Evolutionary conservation across 2,113 vertebrate genomes (phyloP).

Genomic region (Pitta sordida): DNA sequence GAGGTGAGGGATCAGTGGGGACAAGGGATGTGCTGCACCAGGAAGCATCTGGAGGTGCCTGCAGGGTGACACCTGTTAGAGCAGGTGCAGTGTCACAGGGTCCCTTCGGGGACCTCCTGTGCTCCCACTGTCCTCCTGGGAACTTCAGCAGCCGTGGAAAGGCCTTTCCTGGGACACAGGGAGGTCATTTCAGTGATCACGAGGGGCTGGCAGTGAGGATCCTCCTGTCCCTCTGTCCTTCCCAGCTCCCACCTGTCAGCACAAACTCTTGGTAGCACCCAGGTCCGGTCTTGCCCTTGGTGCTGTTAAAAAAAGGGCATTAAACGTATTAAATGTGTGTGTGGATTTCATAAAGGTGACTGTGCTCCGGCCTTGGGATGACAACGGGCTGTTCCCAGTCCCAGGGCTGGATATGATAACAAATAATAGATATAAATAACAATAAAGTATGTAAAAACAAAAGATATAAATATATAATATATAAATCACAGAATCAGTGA

Average conservation of each 20-base stretch:
- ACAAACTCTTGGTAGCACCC: neutral
- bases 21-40: too few species aligned
- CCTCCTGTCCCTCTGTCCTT: neutral
- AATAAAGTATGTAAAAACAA: too few species aligned
- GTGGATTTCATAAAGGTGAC: too few species aligned
- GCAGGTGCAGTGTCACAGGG: neutral
- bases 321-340: too few species aligned
- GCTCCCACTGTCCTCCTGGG: neutral
- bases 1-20: neutral
- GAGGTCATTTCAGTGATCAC: neutral
- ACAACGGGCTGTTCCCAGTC: too few species aligned
- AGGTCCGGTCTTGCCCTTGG: neutral
- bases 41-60: neutral
- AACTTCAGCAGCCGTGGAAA: neutral
- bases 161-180: neutral
- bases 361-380: too few species aligned
- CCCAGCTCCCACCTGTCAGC: neutral
- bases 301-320: neutral
- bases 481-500: too few species aligned
- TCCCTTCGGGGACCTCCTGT: neutral
- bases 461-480: too few species aligned
- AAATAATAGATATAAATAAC: too few species aligned
- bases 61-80: accelerated
- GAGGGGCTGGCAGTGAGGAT: neutral
- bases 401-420: too few species aligned